Base-by-base conservation (phyloP, 2,888 invertebrate species). In the Hyposoter didymator region DNA sequence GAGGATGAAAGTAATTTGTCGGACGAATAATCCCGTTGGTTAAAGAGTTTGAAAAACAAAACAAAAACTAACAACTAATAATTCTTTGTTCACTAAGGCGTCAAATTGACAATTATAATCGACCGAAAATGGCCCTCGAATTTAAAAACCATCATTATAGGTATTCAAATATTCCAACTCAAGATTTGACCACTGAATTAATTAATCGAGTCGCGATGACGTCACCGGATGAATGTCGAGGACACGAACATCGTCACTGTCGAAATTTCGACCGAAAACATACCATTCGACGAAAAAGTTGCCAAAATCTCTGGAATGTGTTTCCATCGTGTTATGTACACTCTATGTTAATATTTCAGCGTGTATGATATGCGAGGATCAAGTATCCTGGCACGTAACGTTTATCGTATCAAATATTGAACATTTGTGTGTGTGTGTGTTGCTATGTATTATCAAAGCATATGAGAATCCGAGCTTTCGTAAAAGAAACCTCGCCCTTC, bases 401-500 rank as follows among this genome's bases (percentile, higher is more conserved):
- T 55, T 55, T 28, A 55, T 22, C 55, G 22, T 19, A 55, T 55
- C 10, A 55, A 12, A 22, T 12, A 55, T 55, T 52, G 7, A 10
- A 10, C 10, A 10, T 22, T 10, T 22, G 19, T 19, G 52, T 19
- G 8, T 59, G 2, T 59, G 28, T 4, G 28, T 59, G 22, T 3
- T n/a, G 72, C 47, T 72, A 19, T 35, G 55, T 49, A 69, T 35
- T 47, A 12, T 59, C 28, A 28, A 49, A 67, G 74, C 32, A 69
- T 47, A 72, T 76, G 76, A 80, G 55, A 79, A 52, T 75, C 64
- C 75, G 70, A 66, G 55, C 84, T 80, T 69, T 39, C 55, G 72
- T 39, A 28, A 72, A 43, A 80, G 52, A 39, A 39, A 75, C 78
- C 81, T 81, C 84, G 80, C 81, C 78, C 85, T 75, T 75, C 82